Evolutionary conservation across 2,888 invertebrate species (phyloP).

Genomic region (Diadegma fenestrale): DNA sequence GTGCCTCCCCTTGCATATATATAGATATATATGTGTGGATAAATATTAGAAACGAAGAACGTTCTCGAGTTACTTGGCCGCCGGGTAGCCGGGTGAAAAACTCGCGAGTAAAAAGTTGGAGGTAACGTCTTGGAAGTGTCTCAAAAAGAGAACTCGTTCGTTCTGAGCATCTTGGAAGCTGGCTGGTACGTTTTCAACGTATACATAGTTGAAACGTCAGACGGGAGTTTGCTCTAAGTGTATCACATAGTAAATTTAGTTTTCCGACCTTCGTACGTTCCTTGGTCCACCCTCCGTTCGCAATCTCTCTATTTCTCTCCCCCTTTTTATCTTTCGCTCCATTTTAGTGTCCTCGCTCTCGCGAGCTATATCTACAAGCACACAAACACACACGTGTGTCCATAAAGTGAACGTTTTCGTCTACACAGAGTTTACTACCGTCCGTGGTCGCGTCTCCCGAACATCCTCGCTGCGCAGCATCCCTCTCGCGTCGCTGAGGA

Average conservation of each 20-base stretch:
- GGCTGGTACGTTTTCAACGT: slow-evolving; percentile 18
- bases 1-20: neutral
- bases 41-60: slow-evolving; percentile 65
- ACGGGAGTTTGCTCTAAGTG: slow-evolving; percentile 80
- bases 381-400: neutral
- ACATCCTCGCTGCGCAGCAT: slow-evolving; percentile 37
- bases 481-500: slow-evolving; percentile 33
- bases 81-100: slow-evolving; percentile 70
- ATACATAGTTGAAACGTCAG: slow-evolving; percentile 44
- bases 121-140: slow-evolving; percentile 83
- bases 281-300: slow-evolving; percentile 34
- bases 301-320: neutral
- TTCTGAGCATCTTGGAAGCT: slow-evolving; percentile 42
- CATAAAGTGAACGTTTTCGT: slow-evolving; percentile 55
- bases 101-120: slow-evolving; percentile 78
- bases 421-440: slow-evolving; percentile 66
- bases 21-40: neutral
- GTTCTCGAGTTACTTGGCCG: slow-evolving; percentile 78
- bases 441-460: slow-evolving; percentile 58
- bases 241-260: slow-evolving; percentile 85
- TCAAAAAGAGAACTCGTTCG: slow-evolving; percentile 80
- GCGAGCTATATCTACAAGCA: neutral
- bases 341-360: neutral
- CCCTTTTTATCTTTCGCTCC: slow-evolving; percentile 34
- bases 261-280: slow-evolving; percentile 77